Evolutionary conservation across 23 tunicate species (phyloP).

Genomic region (Oikopleura albicans): DNA sequence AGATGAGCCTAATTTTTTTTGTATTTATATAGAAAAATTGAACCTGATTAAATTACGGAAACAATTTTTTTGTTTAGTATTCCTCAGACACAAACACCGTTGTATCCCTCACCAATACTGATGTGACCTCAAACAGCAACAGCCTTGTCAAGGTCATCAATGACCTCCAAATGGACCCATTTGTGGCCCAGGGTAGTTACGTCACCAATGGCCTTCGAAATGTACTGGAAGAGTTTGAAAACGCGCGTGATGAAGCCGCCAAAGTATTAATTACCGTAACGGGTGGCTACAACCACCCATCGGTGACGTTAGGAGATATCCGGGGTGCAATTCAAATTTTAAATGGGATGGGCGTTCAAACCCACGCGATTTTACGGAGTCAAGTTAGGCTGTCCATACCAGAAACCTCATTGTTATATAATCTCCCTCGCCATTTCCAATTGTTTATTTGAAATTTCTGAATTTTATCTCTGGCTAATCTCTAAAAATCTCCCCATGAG

Average conservation of each 20-base stretch:
- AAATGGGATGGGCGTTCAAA: background rate
- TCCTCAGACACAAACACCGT: background rate
- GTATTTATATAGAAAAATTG: no score
- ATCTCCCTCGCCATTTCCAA: no score
- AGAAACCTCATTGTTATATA: no score
- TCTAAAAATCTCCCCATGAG: no score
- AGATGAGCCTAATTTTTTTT: no score
- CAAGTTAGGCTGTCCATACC: no score
- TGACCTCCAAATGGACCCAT: background rate
- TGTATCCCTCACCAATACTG: background rate
- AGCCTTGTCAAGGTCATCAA: background rate
- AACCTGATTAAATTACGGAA: no score
- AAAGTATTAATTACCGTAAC: background rate
- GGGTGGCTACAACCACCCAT: constrained; percentile 2
- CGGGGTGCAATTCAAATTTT: background rate
- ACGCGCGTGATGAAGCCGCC: background rate
- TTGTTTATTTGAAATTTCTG: no score
- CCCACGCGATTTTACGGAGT: background rate
- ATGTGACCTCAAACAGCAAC: background rate
- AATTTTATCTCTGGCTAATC: no score
- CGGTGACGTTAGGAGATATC: background rate
- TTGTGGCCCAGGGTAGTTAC: constrained; percentile 15
- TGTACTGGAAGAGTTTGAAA: background rate
- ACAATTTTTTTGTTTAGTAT: background rate
- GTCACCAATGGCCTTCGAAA: constrained; percentile 10